These are phyloP conservation scores for Phrixothrix hirtus DNA, from an alignment of 2,888 invertebrate genomes.

Conservation along the genomic window DNA sequence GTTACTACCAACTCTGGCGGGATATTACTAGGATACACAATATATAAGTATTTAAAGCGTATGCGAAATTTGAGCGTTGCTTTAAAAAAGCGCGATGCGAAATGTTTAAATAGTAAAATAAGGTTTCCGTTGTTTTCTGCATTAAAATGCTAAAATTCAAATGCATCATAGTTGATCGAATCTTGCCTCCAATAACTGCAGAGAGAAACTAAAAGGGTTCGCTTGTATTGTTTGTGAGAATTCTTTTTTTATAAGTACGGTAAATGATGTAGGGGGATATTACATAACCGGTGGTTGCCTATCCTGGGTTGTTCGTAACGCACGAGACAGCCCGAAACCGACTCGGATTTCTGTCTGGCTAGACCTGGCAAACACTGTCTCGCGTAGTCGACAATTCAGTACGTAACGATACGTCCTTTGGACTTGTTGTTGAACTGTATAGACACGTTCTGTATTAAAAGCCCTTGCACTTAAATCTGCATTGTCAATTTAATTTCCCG, in stretches of 20 bases:
- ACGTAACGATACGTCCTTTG: constrained; percentile 48
- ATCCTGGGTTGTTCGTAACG: constrained; percentile 38
- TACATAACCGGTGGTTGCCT: constrained; percentile 50
- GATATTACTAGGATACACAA: constrained; percentile 18
- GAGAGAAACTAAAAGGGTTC: constrained; percentile 6
- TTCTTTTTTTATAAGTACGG: constrained; percentile 35
- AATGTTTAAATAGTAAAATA: not conserved
- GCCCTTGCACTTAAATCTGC: constrained; percentile 21
- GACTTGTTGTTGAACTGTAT: constrained; percentile 33
- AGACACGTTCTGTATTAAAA: constrained; percentile 25
- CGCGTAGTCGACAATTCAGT: constrained; percentile 46
- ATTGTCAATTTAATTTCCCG: constrained; percentile 14
- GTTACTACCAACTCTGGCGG: constrained; percentile 21
- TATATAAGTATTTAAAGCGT: too few relatives aligned
- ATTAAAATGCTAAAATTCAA: not conserved
- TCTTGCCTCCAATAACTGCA: not conserved
- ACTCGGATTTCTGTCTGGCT: constrained; percentile 51
- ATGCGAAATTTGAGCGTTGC: too few relatives aligned
- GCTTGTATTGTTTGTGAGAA: constrained; percentile 12
- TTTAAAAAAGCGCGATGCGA: not conserved
- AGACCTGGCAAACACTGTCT: constrained; percentile 42
- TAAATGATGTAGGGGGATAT: constrained; percentile 49
- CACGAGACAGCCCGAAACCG: constrained; percentile 48
- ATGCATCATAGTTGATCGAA: not conserved
- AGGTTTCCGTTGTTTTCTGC: not conserved